phyloP scores from a whole-genome alignment of 2,888 invertebrate species.

The Lithosia quadra region DNA sequence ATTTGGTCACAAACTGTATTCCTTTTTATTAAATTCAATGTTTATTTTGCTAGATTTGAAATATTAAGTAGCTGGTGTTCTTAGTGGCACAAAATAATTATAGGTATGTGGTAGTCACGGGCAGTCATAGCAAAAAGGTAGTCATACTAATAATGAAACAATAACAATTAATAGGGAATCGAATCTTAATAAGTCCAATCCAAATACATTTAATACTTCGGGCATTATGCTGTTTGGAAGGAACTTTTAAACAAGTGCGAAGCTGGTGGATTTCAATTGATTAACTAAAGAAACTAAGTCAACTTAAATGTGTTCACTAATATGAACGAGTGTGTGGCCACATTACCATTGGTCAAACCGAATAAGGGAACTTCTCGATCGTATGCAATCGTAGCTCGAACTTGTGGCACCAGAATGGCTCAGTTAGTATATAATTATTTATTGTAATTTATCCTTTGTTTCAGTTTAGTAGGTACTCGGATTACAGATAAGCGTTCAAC shows the following conservation, averaged over 20 bases:
- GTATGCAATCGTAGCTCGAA: not conserved
- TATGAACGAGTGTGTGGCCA: not conserved
- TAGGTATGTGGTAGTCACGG: not conserved
- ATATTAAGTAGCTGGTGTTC: not conserved
- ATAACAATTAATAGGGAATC: too few relatives aligned
- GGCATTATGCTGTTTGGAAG: not conserved
- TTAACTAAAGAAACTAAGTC: not conserved
- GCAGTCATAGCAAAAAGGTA: too few relatives aligned
- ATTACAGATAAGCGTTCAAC: constrained; percentile 26
- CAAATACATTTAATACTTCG: too few relatives aligned
- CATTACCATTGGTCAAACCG: not conserved
- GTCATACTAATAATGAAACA: too few relatives aligned
- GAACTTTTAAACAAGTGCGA: not conserved
- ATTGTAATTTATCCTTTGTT: constrained; percentile 14
- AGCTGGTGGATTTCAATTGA: too few relatives aligned
- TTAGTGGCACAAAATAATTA: not conserved
- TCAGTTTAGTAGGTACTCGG: constrained; percentile 2
- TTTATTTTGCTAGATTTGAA: not conserved
- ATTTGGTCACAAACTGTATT: not conserved
- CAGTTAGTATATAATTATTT: constrained; percentile 7
- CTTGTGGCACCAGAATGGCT: not conserved
- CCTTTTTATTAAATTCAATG: not conserved
- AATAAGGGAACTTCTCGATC: not conserved
- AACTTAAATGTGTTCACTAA: not conserved
- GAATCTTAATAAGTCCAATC: too few relatives aligned